phyloP scores from a whole-genome alignment of 2,113 vertebrate species.

The Podarcis muralis region DNA sequence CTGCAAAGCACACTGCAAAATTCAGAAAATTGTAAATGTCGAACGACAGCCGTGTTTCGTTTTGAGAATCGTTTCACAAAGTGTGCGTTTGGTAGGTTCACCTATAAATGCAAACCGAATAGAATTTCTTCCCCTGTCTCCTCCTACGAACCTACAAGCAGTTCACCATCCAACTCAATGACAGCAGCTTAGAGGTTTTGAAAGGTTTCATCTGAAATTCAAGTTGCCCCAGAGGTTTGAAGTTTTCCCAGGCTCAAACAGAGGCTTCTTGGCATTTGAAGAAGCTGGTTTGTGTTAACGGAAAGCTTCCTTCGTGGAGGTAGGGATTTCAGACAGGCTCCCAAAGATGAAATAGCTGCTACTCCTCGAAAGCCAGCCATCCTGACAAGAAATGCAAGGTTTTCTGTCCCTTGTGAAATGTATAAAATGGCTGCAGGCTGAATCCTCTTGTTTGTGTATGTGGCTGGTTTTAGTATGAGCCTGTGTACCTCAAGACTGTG shows the following conservation, averaged over 20 bases:
- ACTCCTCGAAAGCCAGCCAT: slow-evolving; percentile 46
- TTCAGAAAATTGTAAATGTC: too few relatives aligned
- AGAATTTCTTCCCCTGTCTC: too few relatives aligned
- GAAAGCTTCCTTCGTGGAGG: slow-evolving; percentile 34
- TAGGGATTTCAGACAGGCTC: neutral
- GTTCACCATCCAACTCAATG: neutral
- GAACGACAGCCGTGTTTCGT: too few relatives aligned
- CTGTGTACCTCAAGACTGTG: slow-evolving; percentile 50
- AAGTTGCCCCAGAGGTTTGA: slow-evolving; percentile 12
- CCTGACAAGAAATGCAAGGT: slow-evolving; percentile 27
- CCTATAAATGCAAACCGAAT: too few relatives aligned
- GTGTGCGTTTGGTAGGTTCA: too few relatives aligned
- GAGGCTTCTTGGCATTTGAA: slow-evolving; percentile 1
- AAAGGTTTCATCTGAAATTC: neutral
- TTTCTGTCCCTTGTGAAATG: slow-evolving; percentile 47
- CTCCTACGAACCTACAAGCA: neutral
- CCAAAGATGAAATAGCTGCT: slow-evolving; percentile 25
- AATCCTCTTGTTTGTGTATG: slow-evolving; percentile 52
- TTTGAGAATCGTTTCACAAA: too few relatives aligned
- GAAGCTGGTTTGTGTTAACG: slow-evolving; percentile 34
- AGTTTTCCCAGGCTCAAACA: neutral
- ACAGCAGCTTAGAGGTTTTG: neutral
- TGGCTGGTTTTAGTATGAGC: slow-evolving; percentile 59
- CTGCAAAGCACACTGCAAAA: too few relatives aligned
- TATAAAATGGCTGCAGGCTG: slow-evolving; percentile 55